Percentiles rank a stretch among this genome's conserved stretches.
Evolutionary conservation across 2,888 invertebrate genomes (phyloP).

Genomic region (Hololepta plana): DNA sequence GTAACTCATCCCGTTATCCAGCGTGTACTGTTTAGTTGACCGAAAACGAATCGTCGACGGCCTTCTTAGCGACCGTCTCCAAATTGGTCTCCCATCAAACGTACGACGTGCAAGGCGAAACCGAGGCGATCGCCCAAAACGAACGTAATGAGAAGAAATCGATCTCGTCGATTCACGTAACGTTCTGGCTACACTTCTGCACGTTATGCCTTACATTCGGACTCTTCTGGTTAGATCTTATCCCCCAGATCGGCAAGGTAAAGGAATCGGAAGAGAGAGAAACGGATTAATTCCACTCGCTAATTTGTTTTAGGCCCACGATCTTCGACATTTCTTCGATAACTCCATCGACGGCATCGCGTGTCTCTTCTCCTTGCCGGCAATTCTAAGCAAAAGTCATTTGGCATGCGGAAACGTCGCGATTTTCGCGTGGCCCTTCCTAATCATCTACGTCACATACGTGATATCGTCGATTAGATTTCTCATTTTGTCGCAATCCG

Average conservation of each 20-base stretch:
- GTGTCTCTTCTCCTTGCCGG: constrained; percentile 22
- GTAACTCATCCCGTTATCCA: too few species aligned
- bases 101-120: too few species aligned
- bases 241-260: constrained; percentile 34
- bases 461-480: constrained; percentile 30
- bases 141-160: too few species aligned
- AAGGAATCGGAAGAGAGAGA: too few species aligned
- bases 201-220: constrained; percentile 25
- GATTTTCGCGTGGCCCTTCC: constrained; percentile 31
- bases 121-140: too few species aligned
- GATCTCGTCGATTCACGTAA: constrained; percentile 23
- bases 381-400: constrained; percentile 8
- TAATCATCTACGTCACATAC: constrained; percentile 30
- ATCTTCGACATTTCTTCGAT: constrained; percentile 19
- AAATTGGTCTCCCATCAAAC: constrained; percentile 31
- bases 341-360: constrained; percentile 21
- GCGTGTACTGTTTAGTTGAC: too few species aligned
- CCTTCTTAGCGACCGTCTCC: constrained; percentile 31
- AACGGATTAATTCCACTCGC: constrained; percentile 4
- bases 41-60: too few species aligned
- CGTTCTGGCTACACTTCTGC: constrained; percentile 30
- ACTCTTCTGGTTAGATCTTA: constrained; percentile 32
- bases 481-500: constrained; percentile 34
- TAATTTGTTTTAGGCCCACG: constrained; percentile 14
- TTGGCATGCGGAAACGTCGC: constrained; percentile 16